phyloP scores from a whole-genome alignment of 2,888 invertebrate genomes.

The Tigriopus californicus region DNA sequence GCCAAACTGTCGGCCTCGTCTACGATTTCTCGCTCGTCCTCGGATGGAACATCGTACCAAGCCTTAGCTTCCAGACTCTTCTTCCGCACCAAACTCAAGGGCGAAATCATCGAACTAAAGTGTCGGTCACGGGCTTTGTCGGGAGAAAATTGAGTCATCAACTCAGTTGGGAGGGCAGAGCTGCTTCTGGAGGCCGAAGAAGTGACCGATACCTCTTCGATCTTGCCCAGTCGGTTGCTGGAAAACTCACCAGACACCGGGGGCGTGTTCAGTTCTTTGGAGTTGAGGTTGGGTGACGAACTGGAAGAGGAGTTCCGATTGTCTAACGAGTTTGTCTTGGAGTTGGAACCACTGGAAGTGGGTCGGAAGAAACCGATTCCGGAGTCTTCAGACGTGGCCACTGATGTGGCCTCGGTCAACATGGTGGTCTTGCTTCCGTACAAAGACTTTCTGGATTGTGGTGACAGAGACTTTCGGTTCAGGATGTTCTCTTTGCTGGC shows the following conservation, averaged over 20 bases:
- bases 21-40: constrained; percentile 3
- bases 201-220: neutral
- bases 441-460: neutral
- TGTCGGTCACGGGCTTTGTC: too few relatives aligned
- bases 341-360: too few relatives aligned
- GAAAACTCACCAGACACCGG: too few relatives aligned
- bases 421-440: neutral
- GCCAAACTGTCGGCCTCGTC: constrained; percentile 7
- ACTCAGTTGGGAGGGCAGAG: too few relatives aligned
- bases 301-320: neutral
- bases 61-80: constrained; percentile 1
- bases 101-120: neutral
- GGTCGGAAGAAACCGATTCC: neutral
- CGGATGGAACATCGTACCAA: constrained; percentile 11
- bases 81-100: neutral
- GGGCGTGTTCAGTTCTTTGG: too few relatives aligned
- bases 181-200: too few relatives aligned
- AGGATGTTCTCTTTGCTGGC: neutral
- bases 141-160: too few relatives aligned
- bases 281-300: too few relatives aligned
- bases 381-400: neutral
- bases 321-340: neutral
- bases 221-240: neutral
- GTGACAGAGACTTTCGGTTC: neutral
- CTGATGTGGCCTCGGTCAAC: too few relatives aligned